phyloP scores from a whole-genome alignment of 2,888 invertebrate genomes.

The Lycophotia porphyrea region DNA sequence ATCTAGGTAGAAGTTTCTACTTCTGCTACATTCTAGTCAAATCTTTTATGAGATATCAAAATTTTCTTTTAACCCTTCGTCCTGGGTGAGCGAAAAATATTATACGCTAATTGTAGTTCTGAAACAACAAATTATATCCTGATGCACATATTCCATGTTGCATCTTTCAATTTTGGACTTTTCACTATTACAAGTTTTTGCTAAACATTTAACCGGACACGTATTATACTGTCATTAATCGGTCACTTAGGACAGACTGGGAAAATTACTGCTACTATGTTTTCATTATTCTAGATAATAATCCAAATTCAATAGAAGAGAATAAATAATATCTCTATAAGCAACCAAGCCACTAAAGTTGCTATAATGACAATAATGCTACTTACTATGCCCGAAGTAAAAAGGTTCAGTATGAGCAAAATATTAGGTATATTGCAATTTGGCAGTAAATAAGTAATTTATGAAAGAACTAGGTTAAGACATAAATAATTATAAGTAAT shows the following conservation, averaged over 20 bases:
- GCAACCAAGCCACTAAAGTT: neutral
- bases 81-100: constrained; percentile 30
- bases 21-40: constrained; percentile 41
- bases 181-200: neutral
- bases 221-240: constrained; percentile 3
- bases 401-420: neutral
- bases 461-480: constrained; percentile 26
- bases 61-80: constrained; percentile 6
- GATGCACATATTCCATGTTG: neutral
- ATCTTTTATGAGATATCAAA: neutral
- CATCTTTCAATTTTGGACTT: neutral
- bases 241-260: constrained; percentile 29
- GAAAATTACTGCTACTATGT: neutral
- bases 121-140: neutral
- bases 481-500: constrained; percentile 6
- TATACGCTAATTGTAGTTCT: neutral
- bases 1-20: constrained; percentile 4
- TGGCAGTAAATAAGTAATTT: constrained; percentile 16
- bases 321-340: neutral
- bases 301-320: too few relatives aligned
- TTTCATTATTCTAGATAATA: neutral
- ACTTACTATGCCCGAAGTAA: neutral
- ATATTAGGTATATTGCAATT: constrained; percentile 8
- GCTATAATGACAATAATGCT: neutral
- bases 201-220: neutral